Base-by-base conservation (phyloP, 2,797 vertebrate genomes). In the Heterohyrax brucei region DNA sequence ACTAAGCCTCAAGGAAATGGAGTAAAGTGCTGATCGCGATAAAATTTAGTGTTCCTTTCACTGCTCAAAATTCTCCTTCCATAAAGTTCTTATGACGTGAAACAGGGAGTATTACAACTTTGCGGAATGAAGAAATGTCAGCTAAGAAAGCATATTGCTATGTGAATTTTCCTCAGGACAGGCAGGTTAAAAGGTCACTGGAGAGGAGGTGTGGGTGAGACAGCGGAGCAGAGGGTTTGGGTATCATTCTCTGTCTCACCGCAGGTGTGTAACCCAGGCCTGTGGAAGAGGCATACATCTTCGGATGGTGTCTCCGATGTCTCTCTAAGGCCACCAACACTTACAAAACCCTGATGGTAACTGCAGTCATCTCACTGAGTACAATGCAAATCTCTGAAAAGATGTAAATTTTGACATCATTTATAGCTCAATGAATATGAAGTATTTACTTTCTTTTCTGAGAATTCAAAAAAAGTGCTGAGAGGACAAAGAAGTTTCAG, bases 31-130 rank as follows among this genome's bases (percentile, higher is more conserved):
- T 64, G 61, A 81, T 79, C 56, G 78, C 64, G 61, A 78, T 50
- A 61, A 89, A 93, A 94, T 64, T 88, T 93, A 93, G 94, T 84
- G 94, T 89, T 95, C 53, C 93, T 81, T 66, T 84, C 62, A 39
- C 1, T 18, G 26, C 10, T 78, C 39, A 81, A 21, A 48, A 64
- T 48, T 96, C 22, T 89, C 56, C 61, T 87, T 13, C 48, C 13
- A 94, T 50, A 87, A 92, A 83, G 9, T 61, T 93, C 56, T 94
- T 56, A 80, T 88, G 89, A 79, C 39, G 86, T n/a, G 79, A 90
- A 87, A 44, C n/a, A 62, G 10, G 19, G 16, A 73, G 19, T 24
- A 46, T 48, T 21, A 68, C 1, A 75, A 28, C 13, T 14, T 79
- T 84, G 53, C 3, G 21, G 39, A 12, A 92, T 66, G 87, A 96